Evolutionary conservation across 2,113 vertebrate species (phyloP).

Genomic region (Phoenicopterus ruber): DNA sequence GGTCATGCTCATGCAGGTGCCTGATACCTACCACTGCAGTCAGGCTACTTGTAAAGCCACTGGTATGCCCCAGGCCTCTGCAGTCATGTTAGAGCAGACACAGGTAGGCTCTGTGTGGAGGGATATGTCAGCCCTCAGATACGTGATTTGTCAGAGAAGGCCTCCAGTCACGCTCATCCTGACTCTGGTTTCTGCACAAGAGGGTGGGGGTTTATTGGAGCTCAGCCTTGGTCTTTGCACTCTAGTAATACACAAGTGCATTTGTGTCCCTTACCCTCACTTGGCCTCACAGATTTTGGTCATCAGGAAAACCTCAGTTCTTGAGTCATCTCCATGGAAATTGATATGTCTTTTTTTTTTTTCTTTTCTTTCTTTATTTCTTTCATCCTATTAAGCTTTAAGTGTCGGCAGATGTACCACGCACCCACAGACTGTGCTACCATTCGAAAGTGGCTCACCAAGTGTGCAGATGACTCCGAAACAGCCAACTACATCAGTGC

Average conservation of each 20-base stretch:
- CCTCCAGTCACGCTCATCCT: not conserved
- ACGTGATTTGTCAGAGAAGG: rapidly evolving
- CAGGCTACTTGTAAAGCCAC: not conserved
- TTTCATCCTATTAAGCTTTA: constrained; percentile 80
- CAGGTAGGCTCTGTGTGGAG: not conserved
- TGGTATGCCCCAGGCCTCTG: not conserved
- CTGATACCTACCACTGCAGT: not conserved
- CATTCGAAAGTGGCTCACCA: constrained; percentile 97
- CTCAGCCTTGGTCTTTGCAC: not conserved
- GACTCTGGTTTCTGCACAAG: not conserved
- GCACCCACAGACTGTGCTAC: constrained; percentile 98
- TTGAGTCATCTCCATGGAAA: not conserved
- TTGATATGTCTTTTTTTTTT: not conserved
- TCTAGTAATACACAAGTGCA: not conserved
- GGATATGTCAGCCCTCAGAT: not conserved
- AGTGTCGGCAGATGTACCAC: constrained; percentile 99
- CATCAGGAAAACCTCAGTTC: not conserved
- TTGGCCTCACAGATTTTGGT: not conserved
- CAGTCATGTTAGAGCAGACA: not conserved
- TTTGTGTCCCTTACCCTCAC: not conserved
- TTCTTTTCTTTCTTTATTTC: not conserved
- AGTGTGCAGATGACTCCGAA: constrained; percentile 99
- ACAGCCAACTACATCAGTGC: constrained; percentile 99
- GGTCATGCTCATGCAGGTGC: not conserved
- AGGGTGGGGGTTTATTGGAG: not conserved